phyloP scores from a whole-genome alignment of 2,888 invertebrate genomes.

The Bimastos eiseni region DNA sequence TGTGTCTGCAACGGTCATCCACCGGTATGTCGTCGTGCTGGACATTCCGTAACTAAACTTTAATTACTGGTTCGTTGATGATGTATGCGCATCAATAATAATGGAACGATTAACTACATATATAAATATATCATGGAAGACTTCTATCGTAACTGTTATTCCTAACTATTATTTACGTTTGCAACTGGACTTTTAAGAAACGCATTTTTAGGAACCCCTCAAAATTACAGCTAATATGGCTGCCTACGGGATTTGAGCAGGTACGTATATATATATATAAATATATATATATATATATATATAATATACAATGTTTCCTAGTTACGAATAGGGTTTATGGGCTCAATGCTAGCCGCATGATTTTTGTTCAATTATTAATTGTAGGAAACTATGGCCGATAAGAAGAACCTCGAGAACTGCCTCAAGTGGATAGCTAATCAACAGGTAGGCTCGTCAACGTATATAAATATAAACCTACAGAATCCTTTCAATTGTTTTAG shows the following conservation, averaged over 20 bases:
- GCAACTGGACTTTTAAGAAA: too few relatives aligned
- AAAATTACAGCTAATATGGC: too few relatives aligned
- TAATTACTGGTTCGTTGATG: background rate
- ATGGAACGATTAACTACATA: background rate
- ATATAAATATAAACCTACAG: too few relatives aligned
- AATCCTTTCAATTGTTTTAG: background rate
- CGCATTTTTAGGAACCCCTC: too few relatives aligned
- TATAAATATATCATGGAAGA: background rate
- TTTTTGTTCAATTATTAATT: background rate
- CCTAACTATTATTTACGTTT: too few relatives aligned
- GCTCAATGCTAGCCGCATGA: background rate
- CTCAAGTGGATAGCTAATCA: slow-evolving; percentile 10
- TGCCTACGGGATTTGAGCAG: too few relatives aligned
- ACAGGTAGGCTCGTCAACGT: background rate
- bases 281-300: too few relatives aligned
- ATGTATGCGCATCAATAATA: background rate
- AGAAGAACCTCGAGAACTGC: background rate
- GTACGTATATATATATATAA: too few relatives aligned
- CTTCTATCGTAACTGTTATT: background rate
- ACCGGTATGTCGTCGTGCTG: background rate
- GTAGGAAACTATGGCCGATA: background rate
- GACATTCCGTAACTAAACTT: background rate
- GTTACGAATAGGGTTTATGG: background rate
- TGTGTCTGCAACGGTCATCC: background rate
- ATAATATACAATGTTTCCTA: background rate